Conservation (phyloP, 1,140 invertebrate genomes). For the Apocrypta bakeri region DNA sequence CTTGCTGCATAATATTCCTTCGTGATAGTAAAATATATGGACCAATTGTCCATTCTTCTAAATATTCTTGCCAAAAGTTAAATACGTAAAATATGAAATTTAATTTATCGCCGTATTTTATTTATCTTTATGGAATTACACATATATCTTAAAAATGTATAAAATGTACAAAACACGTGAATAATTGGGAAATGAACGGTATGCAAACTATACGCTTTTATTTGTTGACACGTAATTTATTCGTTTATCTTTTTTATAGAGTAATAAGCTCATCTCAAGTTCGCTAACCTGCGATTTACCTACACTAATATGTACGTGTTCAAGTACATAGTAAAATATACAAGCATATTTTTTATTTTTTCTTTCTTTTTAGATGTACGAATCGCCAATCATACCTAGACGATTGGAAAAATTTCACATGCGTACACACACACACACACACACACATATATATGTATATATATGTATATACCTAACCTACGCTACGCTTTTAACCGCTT, state of each 20-base stretch:
- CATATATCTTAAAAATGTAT: constrained; percentile 38
- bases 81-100: no score
- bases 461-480: background rate
- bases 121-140: constrained; percentile 43
- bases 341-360: constrained; percentile 10
- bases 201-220: constrained; percentile 31
- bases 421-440: no score
- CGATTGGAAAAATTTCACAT: background rate
- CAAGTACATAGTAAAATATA: constrained; percentile 48
- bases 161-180: constrained; percentile 52
- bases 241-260: constrained; percentile 13
- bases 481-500: background rate
- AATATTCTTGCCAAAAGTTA: no score
- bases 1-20: no score
- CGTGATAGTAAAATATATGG: no score
- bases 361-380: constrained; percentile 17
- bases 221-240: constrained; percentile 19
- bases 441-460: no score
- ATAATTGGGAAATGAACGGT: constrained; percentile 42
- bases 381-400: constrained; percentile 27
- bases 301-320: constrained; percentile 39
- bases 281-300: constrained; percentile 35
- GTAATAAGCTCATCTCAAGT: constrained; percentile 38
- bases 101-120: no score
- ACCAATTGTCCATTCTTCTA: no score